Percentiles rank a stretch among this genome's conserved stretches.
phyloP scores from a whole-genome alignment of 2,888 invertebrate genomes.

The Drosophila subsilvestris region DNA sequence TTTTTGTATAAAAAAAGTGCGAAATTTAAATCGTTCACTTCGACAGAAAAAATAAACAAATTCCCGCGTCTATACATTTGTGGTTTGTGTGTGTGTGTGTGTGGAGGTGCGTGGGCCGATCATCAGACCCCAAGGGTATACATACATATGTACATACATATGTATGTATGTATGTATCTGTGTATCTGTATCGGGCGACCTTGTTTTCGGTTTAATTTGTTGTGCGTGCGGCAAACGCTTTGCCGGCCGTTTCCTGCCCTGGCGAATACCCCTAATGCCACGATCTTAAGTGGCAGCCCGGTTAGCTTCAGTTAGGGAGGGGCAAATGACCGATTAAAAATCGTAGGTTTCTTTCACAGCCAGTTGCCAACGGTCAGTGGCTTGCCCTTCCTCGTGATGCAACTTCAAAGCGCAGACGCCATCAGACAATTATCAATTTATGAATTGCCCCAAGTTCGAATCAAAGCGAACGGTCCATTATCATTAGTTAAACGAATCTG shows the following conservation, averaged over 20 bases:
- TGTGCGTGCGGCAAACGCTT: constrained; percentile 54
- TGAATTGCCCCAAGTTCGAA: constrained; percentile 53
- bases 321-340: constrained; percentile 77
- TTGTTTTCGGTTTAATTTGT: constrained; percentile 61
- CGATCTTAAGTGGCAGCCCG: constrained; percentile 20
- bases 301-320: constrained; percentile 13
- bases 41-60: constrained; percentile 32
- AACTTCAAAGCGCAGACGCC: constrained; percentile 60
- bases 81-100: constrained; percentile 10
- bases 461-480: constrained; percentile 42
- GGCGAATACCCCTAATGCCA: constrained; percentile 16
- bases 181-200: constrained; percentile 59
- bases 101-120: constrained; percentile 50
- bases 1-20: constrained; percentile 34
- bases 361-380: not conserved
- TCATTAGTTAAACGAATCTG: constrained; percentile 43
- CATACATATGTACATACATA: constrained; percentile 10
- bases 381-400: not conserved
- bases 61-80: constrained; percentile 34
- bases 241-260: constrained; percentile 17
- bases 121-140: constrained; percentile 44
- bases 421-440: constrained; percentile 62
- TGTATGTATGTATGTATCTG: constrained; percentile 5
- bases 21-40: constrained; percentile 48
- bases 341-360: constrained; percentile 57